Evolutionary conservation across 2,113 vertebrate species (phyloP).

Genomic region (Carlito syrichta): DNA sequence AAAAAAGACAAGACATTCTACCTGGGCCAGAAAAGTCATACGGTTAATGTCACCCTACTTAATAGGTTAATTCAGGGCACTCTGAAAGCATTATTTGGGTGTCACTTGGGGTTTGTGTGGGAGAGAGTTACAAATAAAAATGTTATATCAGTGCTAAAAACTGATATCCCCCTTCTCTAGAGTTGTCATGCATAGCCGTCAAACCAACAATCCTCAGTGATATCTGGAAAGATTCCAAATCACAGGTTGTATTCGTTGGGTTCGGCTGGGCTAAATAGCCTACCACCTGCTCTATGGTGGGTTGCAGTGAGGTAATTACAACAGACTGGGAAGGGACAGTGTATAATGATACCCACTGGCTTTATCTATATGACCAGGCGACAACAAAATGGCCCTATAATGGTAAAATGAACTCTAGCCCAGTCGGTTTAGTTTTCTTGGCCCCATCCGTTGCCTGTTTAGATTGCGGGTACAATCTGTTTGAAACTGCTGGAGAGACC

Average conservation of each 20-base stretch:
- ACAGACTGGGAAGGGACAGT: background rate
- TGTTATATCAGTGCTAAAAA: background rate
- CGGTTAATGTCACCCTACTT: background rate
- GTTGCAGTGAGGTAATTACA: background rate
- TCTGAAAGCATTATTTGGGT: background rate
- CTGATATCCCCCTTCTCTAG: background rate
- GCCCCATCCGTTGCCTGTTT: background rate
- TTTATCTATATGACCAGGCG: background rate
- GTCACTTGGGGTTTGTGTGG: background rate
- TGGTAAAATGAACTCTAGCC: background rate
- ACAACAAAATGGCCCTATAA: constrained; percentile 29
- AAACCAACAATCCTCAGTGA: background rate
- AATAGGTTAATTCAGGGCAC: background rate
- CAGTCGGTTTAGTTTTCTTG: background rate
- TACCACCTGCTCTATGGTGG: background rate
- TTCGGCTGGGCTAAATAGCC: background rate
- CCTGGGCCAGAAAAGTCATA: background rate
- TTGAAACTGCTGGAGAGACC: background rate
- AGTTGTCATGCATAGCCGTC: background rate
- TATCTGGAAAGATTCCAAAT: constrained; percentile 24
- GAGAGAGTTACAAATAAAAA: constrained; percentile 28
- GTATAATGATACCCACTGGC: background rate
- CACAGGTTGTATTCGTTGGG: background rate
- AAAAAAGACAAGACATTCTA: background rate
- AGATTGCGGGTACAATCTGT: background rate